A percentile compares a stretch with the other conserved stretches of the same genome.
Conservation (phyloP, 2,888 invertebrate species). For the Cheilosia pagana region DNA sequence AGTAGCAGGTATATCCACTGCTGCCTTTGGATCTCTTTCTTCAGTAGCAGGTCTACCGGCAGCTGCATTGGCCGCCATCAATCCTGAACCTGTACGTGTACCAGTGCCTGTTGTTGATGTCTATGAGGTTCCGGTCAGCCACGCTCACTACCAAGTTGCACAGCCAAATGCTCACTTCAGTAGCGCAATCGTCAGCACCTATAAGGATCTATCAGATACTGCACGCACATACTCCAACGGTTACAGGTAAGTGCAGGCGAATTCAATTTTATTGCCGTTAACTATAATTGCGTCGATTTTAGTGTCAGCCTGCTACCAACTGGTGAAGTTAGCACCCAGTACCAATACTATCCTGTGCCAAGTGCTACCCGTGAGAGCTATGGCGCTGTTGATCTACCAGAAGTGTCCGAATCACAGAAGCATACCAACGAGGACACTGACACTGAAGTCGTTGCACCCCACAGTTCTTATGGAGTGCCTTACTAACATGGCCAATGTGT, state of each 20-base stretch:
- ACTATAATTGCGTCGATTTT: background rate
- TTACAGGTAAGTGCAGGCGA: constrained; percentile 11
- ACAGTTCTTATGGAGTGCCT: constrained; percentile 53
- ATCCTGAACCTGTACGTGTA: background rate
- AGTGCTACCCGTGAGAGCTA: background rate
- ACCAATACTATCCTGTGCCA: constrained; percentile 33
- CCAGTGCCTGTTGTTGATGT: constrained; percentile 9
- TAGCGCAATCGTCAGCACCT: constrained; percentile 10
- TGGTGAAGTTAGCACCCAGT: constrained; percentile 19
- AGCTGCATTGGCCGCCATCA: constrained; percentile 5
- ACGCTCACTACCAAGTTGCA: constrained; percentile 18
- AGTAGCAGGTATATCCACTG: constrained; percentile 5
- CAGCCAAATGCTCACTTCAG: constrained; percentile 33
- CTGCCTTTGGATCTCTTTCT: background rate
- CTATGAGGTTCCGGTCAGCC: constrained; percentile 18
- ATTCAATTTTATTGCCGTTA: background rate
- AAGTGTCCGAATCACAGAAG: background rate
- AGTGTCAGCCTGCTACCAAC: constrained; percentile 38
- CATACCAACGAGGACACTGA: constrained; percentile 14
- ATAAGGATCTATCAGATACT: constrained; percentile 14
- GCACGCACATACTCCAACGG: constrained; percentile 29
- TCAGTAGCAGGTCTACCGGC: constrained; percentile 2
- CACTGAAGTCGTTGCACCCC: constrained; percentile 34
- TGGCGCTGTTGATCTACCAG: background rate
- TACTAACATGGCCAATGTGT: constrained; percentile 16